Percentiles rank a stretch among this genome's conserved stretches.
Evolutionary conservation across 2,113 vertebrate genomes (phyloP).

Genomic region (Pleuronectes platessa): DNA sequence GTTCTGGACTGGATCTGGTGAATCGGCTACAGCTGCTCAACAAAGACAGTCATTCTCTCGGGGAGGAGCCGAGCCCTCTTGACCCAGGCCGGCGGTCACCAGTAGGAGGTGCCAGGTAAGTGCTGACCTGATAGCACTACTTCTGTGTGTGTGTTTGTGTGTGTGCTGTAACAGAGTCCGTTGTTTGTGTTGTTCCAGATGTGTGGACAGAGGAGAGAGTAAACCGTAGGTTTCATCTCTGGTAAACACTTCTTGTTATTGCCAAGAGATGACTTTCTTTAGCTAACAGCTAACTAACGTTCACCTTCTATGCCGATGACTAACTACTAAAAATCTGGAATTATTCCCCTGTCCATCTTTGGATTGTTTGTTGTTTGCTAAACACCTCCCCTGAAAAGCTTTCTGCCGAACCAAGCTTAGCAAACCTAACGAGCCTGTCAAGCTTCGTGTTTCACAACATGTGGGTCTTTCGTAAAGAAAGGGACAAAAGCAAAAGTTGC

Average conservation of each 20-base stretch:
- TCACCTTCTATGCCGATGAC: constrained; percentile 17
- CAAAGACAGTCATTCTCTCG: constrained; percentile 95
- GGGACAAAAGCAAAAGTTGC: too few relatives aligned
- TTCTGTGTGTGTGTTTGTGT: constrained; percentile 2
- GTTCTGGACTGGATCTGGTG: constrained; percentile 88
- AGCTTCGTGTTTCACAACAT: neutral
- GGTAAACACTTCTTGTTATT: constrained; percentile 80
- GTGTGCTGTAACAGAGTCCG: constrained; percentile 42
- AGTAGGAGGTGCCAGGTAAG: constrained; percentile 93
- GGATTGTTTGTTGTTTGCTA: neutral
- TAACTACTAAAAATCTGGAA: constrained; percentile 53
- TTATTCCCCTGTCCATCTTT: neutral
- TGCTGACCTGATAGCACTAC: neutral
- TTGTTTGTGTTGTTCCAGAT: constrained; percentile 85
- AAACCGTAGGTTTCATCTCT: constrained; percentile 86
- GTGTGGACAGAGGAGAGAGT: constrained; percentile 85
- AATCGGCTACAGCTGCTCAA: constrained; percentile 97
- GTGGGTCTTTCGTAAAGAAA: neutral
- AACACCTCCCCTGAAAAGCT: neutral
- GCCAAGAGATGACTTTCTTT: constrained; percentile 53
- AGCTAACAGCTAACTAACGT: constrained; percentile 63
- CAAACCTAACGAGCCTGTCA: neutral
- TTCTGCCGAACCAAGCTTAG: neutral
- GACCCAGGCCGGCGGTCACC: constrained; percentile 93
- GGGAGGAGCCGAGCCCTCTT: constrained; percentile 92